Evolutionary conservation across 1,140 invertebrate species (phyloP), one percentile per base, ranked within the genome.

Genomic region (Cephus cinctus): DNA sequence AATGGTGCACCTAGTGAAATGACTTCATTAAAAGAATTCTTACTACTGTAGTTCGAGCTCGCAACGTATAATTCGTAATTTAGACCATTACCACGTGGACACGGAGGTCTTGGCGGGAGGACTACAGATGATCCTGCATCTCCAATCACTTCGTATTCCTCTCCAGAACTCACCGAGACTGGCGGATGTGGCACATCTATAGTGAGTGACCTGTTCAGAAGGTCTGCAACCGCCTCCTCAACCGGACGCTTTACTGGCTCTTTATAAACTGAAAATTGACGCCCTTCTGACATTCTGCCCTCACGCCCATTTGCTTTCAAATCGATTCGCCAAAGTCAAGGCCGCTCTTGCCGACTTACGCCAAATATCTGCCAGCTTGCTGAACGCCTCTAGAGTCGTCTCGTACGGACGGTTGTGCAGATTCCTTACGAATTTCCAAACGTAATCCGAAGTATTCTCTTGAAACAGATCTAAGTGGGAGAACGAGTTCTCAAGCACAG

Each of bases 401-500:
- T 87, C 86, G 67, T 89, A 89, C 0, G 90, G 89, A 66, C 88
- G 80, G 60, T 87, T 76, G 18, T 84, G 85, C 21, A 89, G 78
- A 69, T 87, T 86, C 19, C 80, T 81, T 5, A 88, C 79, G 58
- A 89, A 80, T 58, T 81, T 83, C 87, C 86, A 83, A 9, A 86
- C 78, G 40, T 82, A 80, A 70, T 86, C 73, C 0, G 84, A 77
- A 5, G 80, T 75, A 52, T 83, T 81, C 40, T 91, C 86, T 49
- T 83, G 79, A 76, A 92, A 88, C 23, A 95, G 78, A 59, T 92
- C 83, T 22, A 95, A 75, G 58, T 93, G 90, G 21, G 89, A 87
- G 64, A 95, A 93, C 0, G 92, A 93, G 63, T 83, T 86, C 46
- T 87, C 86, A 32, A 94, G 60, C 22, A 85, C 83, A 34, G 75